Percentiles rank a stretch among this genome's conserved stretches.
Evolutionary conservation across 2,888 invertebrate genomes (phyloP).

Genomic region (Aspidapion aeneum): DNA sequence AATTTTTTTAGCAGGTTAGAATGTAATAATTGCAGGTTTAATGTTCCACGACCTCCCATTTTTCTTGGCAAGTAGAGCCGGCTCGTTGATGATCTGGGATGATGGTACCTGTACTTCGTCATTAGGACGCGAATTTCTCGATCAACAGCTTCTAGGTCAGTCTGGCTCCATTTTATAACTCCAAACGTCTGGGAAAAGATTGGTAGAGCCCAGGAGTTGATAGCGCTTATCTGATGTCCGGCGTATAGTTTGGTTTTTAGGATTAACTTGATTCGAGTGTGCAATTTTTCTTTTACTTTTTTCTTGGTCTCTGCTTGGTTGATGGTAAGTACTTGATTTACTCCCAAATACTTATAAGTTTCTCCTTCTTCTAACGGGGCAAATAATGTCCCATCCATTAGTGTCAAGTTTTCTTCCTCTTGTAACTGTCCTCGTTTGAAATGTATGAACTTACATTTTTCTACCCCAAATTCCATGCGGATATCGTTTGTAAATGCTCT

Average conservation of each 20-base stretch:
- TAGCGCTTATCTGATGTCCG: background rate
- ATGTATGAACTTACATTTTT: constrained; percentile 4
- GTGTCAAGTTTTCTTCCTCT: too few relatives aligned
- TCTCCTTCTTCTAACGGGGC: constrained; percentile 1
- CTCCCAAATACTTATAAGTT: constrained; percentile 6
- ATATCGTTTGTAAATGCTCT: constrained; percentile 1
- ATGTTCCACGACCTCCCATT: constrained; percentile 2
- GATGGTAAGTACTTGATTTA: background rate
- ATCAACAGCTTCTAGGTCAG: background rate
- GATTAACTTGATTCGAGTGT: background rate
- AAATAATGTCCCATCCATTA: too few relatives aligned
- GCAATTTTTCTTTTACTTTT: background rate
- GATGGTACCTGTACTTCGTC: too few relatives aligned
- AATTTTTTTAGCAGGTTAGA: too few relatives aligned
- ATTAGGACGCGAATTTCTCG: background rate
- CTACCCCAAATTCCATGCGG: constrained; percentile 3
- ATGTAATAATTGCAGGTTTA: constrained; percentile 3
- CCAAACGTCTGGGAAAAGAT: background rate
- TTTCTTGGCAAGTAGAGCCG: background rate
- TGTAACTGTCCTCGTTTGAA: background rate
- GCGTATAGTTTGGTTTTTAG: constrained; percentile 5
- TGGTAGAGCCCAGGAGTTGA: constrained; percentile 6
- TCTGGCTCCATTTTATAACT: constrained; percentile 4
- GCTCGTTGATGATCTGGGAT: background rate
- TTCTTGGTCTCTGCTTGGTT: background rate